These are phyloP conservation scores for Halcyon senegalensis DNA, from an alignment of 2,113 vertebrate species.

Conservation along the genomic window DNA sequence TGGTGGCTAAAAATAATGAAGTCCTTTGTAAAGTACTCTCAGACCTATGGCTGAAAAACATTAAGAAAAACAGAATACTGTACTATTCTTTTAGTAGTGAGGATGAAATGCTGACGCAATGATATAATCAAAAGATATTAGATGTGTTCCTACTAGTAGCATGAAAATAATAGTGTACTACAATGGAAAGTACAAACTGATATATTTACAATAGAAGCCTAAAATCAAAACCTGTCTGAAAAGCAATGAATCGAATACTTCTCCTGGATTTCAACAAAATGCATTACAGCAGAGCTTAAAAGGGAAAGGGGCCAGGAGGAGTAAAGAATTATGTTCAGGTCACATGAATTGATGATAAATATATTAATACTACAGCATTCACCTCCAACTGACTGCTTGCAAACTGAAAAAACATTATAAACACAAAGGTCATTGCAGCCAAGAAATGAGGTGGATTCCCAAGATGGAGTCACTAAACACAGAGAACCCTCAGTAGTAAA, in stretches of 20 bases:
- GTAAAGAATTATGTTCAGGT: neutral
- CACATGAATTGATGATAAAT: neutral
- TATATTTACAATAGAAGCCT: neutral
- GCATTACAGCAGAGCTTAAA: neutral
- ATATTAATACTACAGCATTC: neutral
- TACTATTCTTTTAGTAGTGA: neutral
- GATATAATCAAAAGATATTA: neutral
- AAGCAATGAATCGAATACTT: neutral
- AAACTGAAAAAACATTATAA: conserved; percentile 26
- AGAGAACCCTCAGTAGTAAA: conserved; percentile 16
- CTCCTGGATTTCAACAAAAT: neutral
- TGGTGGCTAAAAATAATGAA: neutral
- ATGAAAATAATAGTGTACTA: neutral
- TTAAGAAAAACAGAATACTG: neutral
- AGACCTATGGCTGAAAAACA: neutral
- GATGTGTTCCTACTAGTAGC: neutral
- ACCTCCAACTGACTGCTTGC: neutral
- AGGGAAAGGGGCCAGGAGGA: neutral
- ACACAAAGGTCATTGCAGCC: neutral
- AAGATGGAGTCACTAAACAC: neutral
- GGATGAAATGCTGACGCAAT: neutral
- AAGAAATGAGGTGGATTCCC: conserved; percentile 26
- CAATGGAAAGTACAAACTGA: neutral
- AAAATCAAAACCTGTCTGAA: neutral
- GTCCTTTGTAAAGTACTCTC: neutral